Evolutionary conservation across 2,113 vertebrate species (phyloP), one percentile per base, ranked within the genome.

Genomic region (Turdus rufiventris): DNA sequence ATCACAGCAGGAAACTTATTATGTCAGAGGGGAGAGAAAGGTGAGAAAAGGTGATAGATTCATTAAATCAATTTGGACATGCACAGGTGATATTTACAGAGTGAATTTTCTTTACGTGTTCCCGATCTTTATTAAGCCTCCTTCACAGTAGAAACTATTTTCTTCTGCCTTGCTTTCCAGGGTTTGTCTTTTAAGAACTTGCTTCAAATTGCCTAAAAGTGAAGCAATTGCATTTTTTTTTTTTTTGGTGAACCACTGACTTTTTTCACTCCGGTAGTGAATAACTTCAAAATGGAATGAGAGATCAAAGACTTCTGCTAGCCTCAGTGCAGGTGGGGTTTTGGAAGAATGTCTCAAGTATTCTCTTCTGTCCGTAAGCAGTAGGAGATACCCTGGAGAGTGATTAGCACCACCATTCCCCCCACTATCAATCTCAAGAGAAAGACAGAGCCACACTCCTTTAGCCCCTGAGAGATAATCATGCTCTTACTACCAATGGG

Each of bases 1-100:
- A 78, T 83, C 63, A 33, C 95, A 93, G 92, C 84, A 77, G 90
- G 93, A 94, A 95, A 72, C 75, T 75, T 94, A 95, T 94, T 94
- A 97, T 87, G 79, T 95, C 78, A 93, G 74, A 91, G 15, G n/a
- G 33, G 34, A 82, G 57, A 92, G 63, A 72, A 90, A 91, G 53
- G 72, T 91, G 85, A 76, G 56, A 82, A 96, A 67, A 94, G 45
- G 88, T 94, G 75, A 94, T 83, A 93, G 73, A 96, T 88, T 81
- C 36, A 85, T 87, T 58, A 92, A 97, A 93, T 94, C 65, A 80
- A 71, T 95, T 94, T 88, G 47, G 72, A 95, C 89, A 33, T 62
- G 63, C 80, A 93, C 65, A 96, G 73, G 67, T 95, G 82, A 91
- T 89, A 84, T 33, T 88, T 73, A 83, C 68, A 94, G 67, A 91